Conservation (phyloP, 1,140 invertebrate genomes). For the Mycetomoellerius zeteki region DNA sequence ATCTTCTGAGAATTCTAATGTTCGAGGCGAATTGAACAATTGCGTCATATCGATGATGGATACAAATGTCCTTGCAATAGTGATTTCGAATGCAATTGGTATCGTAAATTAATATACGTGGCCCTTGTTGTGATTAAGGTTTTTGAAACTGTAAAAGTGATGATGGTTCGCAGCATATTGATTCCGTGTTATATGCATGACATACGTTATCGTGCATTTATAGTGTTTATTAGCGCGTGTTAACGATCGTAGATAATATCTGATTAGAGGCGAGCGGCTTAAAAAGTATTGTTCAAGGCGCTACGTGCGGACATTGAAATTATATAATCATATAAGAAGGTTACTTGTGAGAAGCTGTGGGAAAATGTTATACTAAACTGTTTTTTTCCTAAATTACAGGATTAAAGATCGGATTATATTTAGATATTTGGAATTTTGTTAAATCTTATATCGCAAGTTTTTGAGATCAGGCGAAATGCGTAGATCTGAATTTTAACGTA, state of each 20-base stretch:
- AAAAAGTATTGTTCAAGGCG: constrained; percentile 31
- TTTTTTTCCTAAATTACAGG: background rate
- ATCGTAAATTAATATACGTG: constrained; percentile 46
- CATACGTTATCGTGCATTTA: constrained; percentile 1
- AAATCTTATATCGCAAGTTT: background rate
- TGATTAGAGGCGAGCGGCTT: constrained; percentile 1
- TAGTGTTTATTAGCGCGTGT: constrained; percentile 27
- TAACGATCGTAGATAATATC: background rate
- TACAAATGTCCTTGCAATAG: constrained; percentile 24
- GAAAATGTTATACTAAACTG: background rate
- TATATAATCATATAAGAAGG: constrained; percentile 40
- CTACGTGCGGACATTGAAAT: constrained; percentile 27
- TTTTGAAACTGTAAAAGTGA: constrained; percentile 70
- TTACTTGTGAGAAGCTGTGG: background rate
- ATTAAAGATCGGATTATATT: background rate
- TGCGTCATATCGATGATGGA: background rate
- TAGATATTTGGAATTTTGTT: background rate
- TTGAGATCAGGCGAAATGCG: background rate
- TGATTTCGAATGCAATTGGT: constrained; percentile 70
- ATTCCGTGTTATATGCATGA: constrained; percentile 32
- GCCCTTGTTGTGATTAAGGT: constrained; percentile 72
- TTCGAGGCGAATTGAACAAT: background rate
- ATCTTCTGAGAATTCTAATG: background rate
- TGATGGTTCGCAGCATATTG: constrained; percentile 56
- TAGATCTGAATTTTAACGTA: background rate